A percentile compares a stretch with the other conserved stretches of the same genome.
Conservation (phyloP, 2,797 vertebrate species). For the Enteromius thamalakanensis region DNA sequence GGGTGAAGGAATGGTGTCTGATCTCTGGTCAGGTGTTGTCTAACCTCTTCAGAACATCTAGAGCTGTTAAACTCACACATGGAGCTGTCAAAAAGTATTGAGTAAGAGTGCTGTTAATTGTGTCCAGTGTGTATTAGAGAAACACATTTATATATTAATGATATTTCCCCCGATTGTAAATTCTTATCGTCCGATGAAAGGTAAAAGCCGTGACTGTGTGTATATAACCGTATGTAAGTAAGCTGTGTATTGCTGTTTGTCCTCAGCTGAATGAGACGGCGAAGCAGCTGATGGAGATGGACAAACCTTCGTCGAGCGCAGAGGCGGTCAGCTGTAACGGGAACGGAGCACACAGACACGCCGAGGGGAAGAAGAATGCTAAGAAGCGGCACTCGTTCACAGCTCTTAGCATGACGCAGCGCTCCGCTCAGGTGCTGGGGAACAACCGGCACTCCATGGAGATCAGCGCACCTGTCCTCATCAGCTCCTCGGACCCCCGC, state of each 20-base stretch:
- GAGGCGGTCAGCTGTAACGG: conserved; percentile 69
- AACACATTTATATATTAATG: too few species aligned
- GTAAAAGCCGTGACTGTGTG: too few species aligned
- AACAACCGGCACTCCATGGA: conserved; percentile 99
- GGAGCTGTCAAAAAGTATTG: too few species aligned
- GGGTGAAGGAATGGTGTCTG: too few species aligned
- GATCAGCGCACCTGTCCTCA: conserved; percentile 95
- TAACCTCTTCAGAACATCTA: too few species aligned
- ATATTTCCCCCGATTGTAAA: too few species aligned
- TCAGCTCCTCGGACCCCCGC: conserved; percentile 95
- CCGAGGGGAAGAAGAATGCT: conserved; percentile 94
- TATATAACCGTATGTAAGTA: too few species aligned
- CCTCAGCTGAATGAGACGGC: conserved; percentile 93
- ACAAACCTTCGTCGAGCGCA: conserved; percentile 81
- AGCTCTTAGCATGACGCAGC: conserved; percentile 93
- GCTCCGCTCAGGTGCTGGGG: conserved; percentile 83
- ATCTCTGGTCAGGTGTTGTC: too few species aligned
- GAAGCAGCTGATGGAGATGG: conserved; percentile 96
- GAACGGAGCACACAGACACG: conserved; percentile 79
- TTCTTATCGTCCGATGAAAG: too few species aligned
- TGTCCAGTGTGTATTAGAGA: too few species aligned
- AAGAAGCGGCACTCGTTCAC: conserved; percentile 99
- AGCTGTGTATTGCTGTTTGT: not conserved
- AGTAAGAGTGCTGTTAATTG: too few species aligned
- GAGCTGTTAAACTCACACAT: too few species aligned